Evolutionary conservation across 2,888 invertebrate genomes (phyloP), one percentile per base, ranked within the genome.

Genomic region (Rotaria socialis): DNA sequence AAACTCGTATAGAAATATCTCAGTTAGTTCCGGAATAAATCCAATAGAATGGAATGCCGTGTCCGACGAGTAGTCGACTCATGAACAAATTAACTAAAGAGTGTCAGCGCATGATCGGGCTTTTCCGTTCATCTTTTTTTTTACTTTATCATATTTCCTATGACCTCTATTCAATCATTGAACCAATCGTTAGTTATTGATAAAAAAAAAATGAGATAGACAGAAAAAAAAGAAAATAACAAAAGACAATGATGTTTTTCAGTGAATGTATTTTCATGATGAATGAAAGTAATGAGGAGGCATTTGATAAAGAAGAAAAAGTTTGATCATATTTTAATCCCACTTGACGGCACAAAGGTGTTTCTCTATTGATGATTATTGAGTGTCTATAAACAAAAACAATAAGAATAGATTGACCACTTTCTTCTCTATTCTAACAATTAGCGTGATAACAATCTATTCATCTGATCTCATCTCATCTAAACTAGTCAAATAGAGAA

Each of bases 391-490:
- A 67, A 67, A 67, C 67, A 67, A 67, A 67, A 67, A 16, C 16
- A 27, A 50, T 50, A 14, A 50, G 50, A 50, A 50, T 50, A 50
- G 67, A 67, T 35, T 67, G 67, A 67, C 14, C 67, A 67, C 67
- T 67, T 67, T 60, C n/a, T 24, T 67, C 67, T 67, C 27, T 16
- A 55, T 55, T 55, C 52, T 55, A 35, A 10, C 67, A 67, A 67
- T 67, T 67, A 67, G 67, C 67, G 67, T 67, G 67, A 67, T 67
- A 67, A 67, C 67, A 67, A 67, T 67, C 67, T 67, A 67, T 67
- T 67, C 67, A 67, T 67, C 67, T 67, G 27, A 67, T 67, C 67
- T 67, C 67, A 27, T 16, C 11, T 67, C 14, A 67, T 67, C 27
- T 67, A 27, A 67, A 67, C 67, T 67, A 67, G 67, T 67, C 67